These are phyloP conservation scores for Pardalotus punctatus DNA, from an alignment of 2,113 vertebrate species.

Conservation along the genomic window DNA sequence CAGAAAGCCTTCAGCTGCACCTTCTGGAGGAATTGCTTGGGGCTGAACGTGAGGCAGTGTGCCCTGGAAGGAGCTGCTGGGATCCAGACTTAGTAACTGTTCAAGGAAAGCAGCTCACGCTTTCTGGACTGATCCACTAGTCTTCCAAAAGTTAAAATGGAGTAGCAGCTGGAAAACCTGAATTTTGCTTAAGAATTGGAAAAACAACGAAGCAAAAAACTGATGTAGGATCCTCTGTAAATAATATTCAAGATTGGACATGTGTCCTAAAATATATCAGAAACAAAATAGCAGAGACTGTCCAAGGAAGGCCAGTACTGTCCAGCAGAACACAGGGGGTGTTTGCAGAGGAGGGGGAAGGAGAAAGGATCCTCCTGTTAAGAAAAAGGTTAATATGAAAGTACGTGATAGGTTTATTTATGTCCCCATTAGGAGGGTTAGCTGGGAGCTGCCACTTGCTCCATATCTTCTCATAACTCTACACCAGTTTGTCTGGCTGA, in stretches of 20 bases:
- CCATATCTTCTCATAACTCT: accelerated
- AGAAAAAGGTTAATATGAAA: background rate
- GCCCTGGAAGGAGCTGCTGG: background rate
- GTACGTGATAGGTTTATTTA: accelerated
- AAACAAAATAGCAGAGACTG: background rate
- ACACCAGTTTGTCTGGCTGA: background rate
- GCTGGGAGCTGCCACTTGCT: background rate
- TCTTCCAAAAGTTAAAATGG: background rate
- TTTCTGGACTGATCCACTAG: background rate
- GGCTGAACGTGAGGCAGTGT: accelerated
- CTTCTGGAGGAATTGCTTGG: background rate
- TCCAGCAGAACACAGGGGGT: background rate
- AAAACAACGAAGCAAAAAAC: background rate
- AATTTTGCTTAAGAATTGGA: background rate
- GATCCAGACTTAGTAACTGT: background rate
- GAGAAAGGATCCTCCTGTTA: background rate
- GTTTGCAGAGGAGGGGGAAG: background rate
- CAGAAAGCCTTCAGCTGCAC: background rate
- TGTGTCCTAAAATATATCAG: accelerated
- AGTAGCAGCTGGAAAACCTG: background rate
- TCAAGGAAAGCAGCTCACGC: background rate
- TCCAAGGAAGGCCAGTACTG: background rate
- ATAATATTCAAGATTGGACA: background rate
- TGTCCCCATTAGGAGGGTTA: background rate
- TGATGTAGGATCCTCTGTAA: background rate